These are phyloP conservation scores for Danionella dracula DNA, from an alignment of 2,797 vertebrate species.

Conservation along the genomic window DNA sequence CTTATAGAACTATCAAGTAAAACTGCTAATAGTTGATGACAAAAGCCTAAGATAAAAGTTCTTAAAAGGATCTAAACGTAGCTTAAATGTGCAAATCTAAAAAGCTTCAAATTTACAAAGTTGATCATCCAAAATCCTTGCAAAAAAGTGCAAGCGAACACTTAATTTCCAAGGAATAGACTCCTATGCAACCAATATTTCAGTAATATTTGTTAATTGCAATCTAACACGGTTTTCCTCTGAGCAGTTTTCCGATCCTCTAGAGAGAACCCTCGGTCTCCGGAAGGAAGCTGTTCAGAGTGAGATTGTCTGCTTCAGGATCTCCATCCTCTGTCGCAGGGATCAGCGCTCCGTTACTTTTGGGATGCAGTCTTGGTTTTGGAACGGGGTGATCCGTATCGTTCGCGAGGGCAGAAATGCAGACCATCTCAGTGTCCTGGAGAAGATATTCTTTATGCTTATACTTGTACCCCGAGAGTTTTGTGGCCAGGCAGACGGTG, in stretches of 20 bases:
- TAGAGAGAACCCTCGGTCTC: constrained; percentile 36
- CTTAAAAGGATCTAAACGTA: too few species aligned
- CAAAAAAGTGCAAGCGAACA: too few species aligned
- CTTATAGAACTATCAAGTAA: too few species aligned
- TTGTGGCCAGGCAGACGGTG: constrained; percentile 62
- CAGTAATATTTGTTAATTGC: too few species aligned
- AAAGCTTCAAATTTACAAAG: too few species aligned
- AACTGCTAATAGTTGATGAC: too few species aligned
- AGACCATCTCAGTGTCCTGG: constrained; percentile 73
- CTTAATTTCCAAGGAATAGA: too few species aligned
- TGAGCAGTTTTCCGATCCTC: neutral
- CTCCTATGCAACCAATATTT: too few species aligned
- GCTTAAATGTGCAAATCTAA: too few species aligned
- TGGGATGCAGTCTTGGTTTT: constrained; percentile 21
- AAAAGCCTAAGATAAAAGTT: too few species aligned
- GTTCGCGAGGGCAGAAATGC: constrained; percentile 71
- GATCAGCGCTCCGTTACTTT: constrained; percentile 27
- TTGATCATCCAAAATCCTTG: too few species aligned
- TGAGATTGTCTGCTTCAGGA: constrained; percentile 63
- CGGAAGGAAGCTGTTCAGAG: constrained; percentile 75
- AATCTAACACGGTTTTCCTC: too few species aligned
- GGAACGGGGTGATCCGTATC: constrained; percentile 41
- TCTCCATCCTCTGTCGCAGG: constrained; percentile 38
- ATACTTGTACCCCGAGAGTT: constrained; percentile 59
- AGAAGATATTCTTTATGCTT: constrained; percentile 36